These are phyloP conservation scores for Stegastes partitus DNA, from an alignment of 2,113 vertebrate genomes.

Conservation along the genomic window DNA sequence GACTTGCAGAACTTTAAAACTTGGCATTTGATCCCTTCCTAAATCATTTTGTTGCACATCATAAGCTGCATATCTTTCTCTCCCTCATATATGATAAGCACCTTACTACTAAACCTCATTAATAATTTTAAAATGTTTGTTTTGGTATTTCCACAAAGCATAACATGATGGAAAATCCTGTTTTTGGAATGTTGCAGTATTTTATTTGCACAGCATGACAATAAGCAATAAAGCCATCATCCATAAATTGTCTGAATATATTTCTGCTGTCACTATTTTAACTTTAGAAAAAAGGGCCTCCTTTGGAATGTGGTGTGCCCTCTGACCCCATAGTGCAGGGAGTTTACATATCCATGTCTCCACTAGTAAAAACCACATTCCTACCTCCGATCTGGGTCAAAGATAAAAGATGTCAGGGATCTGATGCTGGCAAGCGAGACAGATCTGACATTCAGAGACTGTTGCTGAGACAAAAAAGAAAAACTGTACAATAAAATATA, in stretches of 20 bases:
- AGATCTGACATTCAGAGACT: constrained; percentile 33
- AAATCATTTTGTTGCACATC: not conserved
- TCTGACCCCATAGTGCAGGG: constrained; percentile 66
- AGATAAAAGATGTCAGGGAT: constrained; percentile 73
- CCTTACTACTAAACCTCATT: not conserved
- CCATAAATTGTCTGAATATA: constrained; percentile 44
- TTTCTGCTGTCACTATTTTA: constrained; percentile 59
- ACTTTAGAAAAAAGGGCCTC: constrained; percentile 65
- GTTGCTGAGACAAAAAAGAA: constrained; percentile 19
- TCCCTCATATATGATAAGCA: not conserved
- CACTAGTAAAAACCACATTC: constrained; percentile 77
- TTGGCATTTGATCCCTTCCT: not conserved
- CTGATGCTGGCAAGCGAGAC: constrained; percentile 54
- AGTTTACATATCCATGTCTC: constrained; percentile 79
- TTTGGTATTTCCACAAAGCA: not conserved
- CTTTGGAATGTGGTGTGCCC: constrained; percentile 69
- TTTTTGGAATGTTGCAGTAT: constrained; percentile 1
- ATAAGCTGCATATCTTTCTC: not conserved
- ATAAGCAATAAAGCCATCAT: constrained; percentile 42
- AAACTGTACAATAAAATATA: constrained; percentile 32
- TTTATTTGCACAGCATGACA: constrained; percentile 31
- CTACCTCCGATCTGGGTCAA: constrained; percentile 68
- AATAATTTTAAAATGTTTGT: not conserved
- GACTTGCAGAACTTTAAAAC: not conserved
- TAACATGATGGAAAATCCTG: not conserved